Conservation (phyloP, 2,797 vertebrate species). For the Danio albolineatus region DNA sequence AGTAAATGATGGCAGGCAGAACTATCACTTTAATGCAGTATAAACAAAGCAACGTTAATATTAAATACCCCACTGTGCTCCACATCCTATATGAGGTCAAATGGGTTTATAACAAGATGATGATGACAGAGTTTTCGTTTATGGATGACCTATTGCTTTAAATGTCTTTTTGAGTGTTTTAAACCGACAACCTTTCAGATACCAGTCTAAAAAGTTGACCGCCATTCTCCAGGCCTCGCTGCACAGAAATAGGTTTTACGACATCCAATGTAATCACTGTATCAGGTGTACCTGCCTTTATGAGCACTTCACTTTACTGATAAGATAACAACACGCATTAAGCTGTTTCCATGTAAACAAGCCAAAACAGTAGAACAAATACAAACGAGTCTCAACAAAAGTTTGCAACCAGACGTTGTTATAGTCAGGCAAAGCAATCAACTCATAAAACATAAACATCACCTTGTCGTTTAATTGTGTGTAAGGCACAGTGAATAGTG, state of each 20-base stretch:
- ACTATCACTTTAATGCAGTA: too few relatives aligned
- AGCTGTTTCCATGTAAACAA: slow-evolving; percentile 51
- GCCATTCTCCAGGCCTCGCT: neutral
- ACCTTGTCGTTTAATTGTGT: neutral
- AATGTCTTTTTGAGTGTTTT: neutral
- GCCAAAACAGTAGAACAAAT: slow-evolving; percentile 16
- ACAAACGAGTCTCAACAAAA: neutral
- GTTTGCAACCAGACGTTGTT: neutral
- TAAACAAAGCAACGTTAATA: too few relatives aligned
- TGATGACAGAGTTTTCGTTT: neutral
- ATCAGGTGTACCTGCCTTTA: slow-evolving; percentile 26
- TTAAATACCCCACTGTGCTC: too few relatives aligned
- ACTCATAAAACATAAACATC: neutral
- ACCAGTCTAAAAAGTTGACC: neutral
- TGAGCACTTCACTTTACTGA: slow-evolving; percentile 31
- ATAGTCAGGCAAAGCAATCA: neutral
- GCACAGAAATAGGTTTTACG: slow-evolving; percentile 15
- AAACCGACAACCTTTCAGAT: neutral
- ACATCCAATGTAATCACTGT: slow-evolving; percentile 13
- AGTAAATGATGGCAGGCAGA: too few relatives aligned
- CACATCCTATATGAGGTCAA: neutral
- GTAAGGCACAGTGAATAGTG: neutral
- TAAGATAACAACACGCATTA: slow-evolving; percentile 42
- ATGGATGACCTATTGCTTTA: neutral
- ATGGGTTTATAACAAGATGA: neutral